Percentiles rank a stretch among this genome's conserved stretches.
Evolutionary conservation across 2,797 vertebrate species (phyloP).

Genomic region (Rhabdomys pumilio): DNA sequence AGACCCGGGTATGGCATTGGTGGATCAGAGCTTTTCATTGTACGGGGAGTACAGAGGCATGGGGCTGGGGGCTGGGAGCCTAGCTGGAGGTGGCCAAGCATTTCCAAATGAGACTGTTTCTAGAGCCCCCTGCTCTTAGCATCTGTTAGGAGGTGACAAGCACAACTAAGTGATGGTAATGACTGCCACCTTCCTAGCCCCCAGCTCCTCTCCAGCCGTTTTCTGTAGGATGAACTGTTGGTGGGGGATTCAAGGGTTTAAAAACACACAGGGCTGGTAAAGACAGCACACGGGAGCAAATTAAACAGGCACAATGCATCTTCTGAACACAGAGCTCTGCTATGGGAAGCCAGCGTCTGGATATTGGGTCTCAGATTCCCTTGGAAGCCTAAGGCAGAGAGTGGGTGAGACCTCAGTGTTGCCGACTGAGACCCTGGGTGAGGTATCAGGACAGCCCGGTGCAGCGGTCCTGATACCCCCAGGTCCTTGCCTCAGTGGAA

Average conservation of each 20-base stretch:
- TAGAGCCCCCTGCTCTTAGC: conserved; percentile 68
- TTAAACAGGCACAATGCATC: conserved; percentile 85
- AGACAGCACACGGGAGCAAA: conserved; percentile 85
- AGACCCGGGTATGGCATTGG: not conserved
- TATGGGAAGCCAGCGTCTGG: conserved; percentile 87
- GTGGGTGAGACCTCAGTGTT: conserved; percentile 87
- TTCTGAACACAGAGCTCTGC: conserved; percentile 86
- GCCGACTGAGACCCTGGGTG: conserved; percentile 88
- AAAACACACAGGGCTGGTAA: conserved; percentile 56
- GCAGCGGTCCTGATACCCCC: conserved; percentile 84
- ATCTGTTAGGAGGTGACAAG: conserved; percentile 71
- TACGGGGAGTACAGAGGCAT: not conserved
- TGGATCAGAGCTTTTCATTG: not conserved
- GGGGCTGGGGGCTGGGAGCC: not conserved
- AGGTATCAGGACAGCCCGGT: conserved; percentile 90
- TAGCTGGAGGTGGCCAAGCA: not conserved
- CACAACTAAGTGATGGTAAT: conserved; percentile 62
- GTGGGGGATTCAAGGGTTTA: conserved; percentile 75
- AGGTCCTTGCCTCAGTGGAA: conserved; percentile 89
- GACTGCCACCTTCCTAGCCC: not conserved
- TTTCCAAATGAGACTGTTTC: conserved; percentile 10
- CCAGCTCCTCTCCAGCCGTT: not conserved
- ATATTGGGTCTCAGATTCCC: conserved; percentile 86
- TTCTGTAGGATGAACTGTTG: conserved; percentile 34
- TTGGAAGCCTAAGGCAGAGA: conserved; percentile 95